Conservation (phyloP, 2,888 invertebrate species). For the Rhagophthalmus giganteus region DNA sequence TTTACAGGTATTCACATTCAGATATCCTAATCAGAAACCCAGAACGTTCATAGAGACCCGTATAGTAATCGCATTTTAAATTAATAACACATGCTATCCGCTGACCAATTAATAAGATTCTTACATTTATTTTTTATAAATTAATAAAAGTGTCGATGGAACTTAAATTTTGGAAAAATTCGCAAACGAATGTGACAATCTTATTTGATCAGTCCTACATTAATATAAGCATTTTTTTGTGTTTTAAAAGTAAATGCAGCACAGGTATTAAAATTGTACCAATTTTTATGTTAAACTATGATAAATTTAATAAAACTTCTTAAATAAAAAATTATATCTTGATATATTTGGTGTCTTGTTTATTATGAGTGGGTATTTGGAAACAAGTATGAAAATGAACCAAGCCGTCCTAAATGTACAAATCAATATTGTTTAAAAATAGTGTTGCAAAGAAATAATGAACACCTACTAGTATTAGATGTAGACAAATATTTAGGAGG, state of each 20-base stretch:
- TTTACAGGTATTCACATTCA: constrained; percentile 57
- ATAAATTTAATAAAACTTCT: too few relatives aligned
- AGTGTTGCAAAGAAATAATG: too few relatives aligned
- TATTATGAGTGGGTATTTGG: too few relatives aligned
- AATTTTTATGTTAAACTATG: too few relatives aligned
- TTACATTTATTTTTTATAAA: constrained; percentile 12
- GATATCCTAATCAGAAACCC: constrained; percentile 51
- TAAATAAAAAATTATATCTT: too few relatives aligned
- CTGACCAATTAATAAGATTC: constrained; percentile 28
- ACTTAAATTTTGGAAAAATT: neutral
- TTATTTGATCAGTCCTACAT: constrained; percentile 26
- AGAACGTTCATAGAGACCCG: constrained; percentile 52
- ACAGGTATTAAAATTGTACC: constrained; percentile 22
- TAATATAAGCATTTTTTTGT: constrained; percentile 31
- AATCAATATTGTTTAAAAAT: too few relatives aligned
- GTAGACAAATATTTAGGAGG: too few relatives aligned
- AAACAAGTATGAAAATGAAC: too few relatives aligned
- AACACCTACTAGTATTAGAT: too few relatives aligned
- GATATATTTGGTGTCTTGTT: too few relatives aligned
- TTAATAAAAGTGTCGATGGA: neutral
- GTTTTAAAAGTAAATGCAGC: constrained; percentile 23
- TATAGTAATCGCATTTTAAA: constrained; percentile 51
- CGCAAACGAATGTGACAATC: constrained; percentile 15
- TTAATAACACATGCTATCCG: constrained; percentile 45
- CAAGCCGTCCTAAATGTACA: too few relatives aligned